Base-by-base conservation (phyloP, 2,888 invertebrate genomes). In the Platycheirus albimanus region DNA sequence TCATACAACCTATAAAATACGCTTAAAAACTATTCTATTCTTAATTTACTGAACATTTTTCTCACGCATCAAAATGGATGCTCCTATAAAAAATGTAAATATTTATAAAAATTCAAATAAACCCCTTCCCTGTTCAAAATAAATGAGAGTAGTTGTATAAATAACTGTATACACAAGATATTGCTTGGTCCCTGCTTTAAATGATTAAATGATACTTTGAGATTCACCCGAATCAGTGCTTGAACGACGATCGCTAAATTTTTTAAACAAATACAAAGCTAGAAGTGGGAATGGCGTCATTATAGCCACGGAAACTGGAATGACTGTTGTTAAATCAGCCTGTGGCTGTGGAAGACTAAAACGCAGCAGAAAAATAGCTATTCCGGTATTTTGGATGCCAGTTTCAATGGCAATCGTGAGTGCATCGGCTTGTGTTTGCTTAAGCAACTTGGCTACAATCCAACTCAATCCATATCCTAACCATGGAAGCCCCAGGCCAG, bases 341-440 rank as follows among this genome's bases (percentile, higher is more conserved):
- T 95, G 95, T 0, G 98, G 98, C 87, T 97, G 96, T 0, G 93
- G 93, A 74, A 98, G 92, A 3, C 96, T 94, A 88, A 96, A 94
- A 71, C 95, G 92, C 66, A 98, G 91, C 86, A 98, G 92, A 90
- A 98, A 96, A 87, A 98, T 98, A 0, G 98, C 93, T 84, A 98
- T 89, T 6, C 97, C 98, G 0, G 98, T 97, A 91, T 98, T 98
- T 91, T 98, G 98, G 66, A 98, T 94, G 61, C 98, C 97, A 3
- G 97, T 96, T 92, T 98, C 98, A 56, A 98, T 95, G 54, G 96
- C 95, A 87, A 98, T 97, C 4, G 98, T 97, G n/a, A 96, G 91
- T 2, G 94, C 91, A 89, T 98, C 96, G 2, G 92, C 89, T 47
- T 92, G 89, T 4, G 93, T 92, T 88, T 95, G 96, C 24, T 92